Conservation (phyloP, 2,888 invertebrate species). For the Eulithis testata region DNA sequence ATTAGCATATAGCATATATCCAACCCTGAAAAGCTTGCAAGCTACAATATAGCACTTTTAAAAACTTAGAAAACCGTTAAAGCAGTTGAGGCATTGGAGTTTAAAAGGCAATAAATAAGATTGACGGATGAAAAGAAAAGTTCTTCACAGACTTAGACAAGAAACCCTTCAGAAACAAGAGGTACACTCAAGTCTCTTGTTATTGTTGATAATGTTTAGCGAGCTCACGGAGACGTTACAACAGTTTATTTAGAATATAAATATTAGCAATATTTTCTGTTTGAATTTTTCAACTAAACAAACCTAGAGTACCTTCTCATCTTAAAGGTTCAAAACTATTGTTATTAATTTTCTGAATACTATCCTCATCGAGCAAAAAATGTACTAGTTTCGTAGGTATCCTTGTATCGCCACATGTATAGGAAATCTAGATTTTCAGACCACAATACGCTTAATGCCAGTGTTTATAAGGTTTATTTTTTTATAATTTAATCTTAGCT, state of each 20-base stretch:
- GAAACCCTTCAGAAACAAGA: conserved; percentile 26
- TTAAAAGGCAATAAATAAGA: conserved; percentile 33
- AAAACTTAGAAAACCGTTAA: conserved; percentile 14
- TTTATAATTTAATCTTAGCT: conserved; percentile 8
- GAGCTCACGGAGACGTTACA: conserved; percentile 20
- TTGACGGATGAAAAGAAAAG: conserved; percentile 38
- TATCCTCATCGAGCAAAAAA: no score
- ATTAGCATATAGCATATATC: no score
- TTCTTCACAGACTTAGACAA: conserved; percentile 25
- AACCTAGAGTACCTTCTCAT: not conserved
- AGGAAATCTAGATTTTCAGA: not conserved
- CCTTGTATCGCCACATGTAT: not conserved
- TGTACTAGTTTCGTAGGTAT: no score
- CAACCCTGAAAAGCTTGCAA: conserved; percentile 14
- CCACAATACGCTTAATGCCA: not conserved
- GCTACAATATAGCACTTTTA: conserved; percentile 21
- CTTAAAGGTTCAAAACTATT: not conserved
- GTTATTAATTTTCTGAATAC: no score
- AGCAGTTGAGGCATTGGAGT: conserved; percentile 21
- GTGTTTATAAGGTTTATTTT: not conserved
- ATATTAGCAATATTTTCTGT: conserved; percentile 19
- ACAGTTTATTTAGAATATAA: conserved; percentile 35
- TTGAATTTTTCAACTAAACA: not conserved
- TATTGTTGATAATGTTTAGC: conserved; percentile 24
- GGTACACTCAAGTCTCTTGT: conserved; percentile 9